Base-by-base conservation (phyloP, 2,113 vertebrate species). In the Strix uralensis region DNA sequence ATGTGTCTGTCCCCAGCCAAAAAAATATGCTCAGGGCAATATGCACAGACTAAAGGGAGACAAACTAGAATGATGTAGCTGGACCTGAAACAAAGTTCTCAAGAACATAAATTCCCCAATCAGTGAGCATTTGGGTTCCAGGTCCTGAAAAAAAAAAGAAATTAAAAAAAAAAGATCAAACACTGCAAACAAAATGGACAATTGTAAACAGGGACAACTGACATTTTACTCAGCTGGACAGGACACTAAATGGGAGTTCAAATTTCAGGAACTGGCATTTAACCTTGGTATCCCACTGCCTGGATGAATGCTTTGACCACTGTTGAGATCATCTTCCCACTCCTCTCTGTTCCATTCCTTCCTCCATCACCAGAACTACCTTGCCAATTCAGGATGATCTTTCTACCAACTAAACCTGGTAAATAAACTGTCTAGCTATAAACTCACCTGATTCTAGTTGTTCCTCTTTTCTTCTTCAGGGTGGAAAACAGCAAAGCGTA, bases 51-150 rank as follows among this genome's bases (percentile, higher is more conserved):
- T 20, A 36, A 89, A 91, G 34, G 51, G 15, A n/a, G 29, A 83
- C 2, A 6, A 78, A 92, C 49, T n/a, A 84, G 29, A 71, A 63
- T 0, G 9, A 61, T 10, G 23, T 15, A 40, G 61, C 52, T 91
- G 73, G 61, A 79, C 77, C 36, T 81, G 85, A 89, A 95, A 34
- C 52, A 81, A 87, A 87, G 52, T 71, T 91, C 77, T 55, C 58
- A 62, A 63, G 32, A 52, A 62, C 65, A 29, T 34, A 81, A 92
- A 84, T 29, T 38, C 52, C 62, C 47, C 0, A 0, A 72, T 62
- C 55, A 83, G 63, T 4, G 30, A 88, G 71, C 67, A 94, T 73
- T 82, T 92, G 82, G 62, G 42, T 55, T 84, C 70, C 84, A 94
- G 70, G 89, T 85, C 65, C 84, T 61, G 61, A 61, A 55, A 66